Base-by-base conservation (phyloP, 2,888 invertebrate genomes). In the Ochlodes sylvanus region DNA sequence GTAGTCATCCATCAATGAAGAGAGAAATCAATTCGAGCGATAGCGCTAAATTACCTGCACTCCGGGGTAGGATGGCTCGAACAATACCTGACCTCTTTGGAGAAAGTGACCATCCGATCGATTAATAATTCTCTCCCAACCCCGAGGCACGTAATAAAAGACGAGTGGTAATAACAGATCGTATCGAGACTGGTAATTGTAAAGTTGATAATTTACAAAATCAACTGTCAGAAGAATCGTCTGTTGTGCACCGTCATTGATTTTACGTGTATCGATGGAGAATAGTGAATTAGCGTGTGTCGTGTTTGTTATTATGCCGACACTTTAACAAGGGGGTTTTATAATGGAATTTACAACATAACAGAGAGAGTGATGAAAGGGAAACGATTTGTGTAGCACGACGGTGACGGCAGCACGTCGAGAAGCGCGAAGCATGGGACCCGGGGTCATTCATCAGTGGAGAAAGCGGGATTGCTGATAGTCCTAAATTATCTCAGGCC, bases 21-120 rank as follows among this genome's bases (percentile, higher is more conserved):
- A 38, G 81, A 79, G 82, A 84, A 84, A 83, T 79, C 79, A 78
- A 81, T 78, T 70, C 73, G 79, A 77, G 75, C 80, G 83, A 86
- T 84, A 84, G 78, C 79, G 78, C 77, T 83, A 85, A 87, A 87
- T 86, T 85, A 85, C 84, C 76, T 77, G 76, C 79, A 81, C 79
- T 80, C 79, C 77, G 73, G 73, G 69, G 66, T 69, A 76, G 66
- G 73, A 80, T 76, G 79, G 77, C 76, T 77, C 77, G 71, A 74
- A 87, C 86, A 89, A 89, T 88, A 79, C 79, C 80, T 84, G 85
- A 72, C 86, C 78, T 77, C 68, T 56, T 67, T 70, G 73, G 90
- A 83, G 91, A 92, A 92, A 91, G 90, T 84, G 77, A 77, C 80
- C 75, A 79, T 78, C 76, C 82, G 82, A 86, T 84, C 87, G 86